These are phyloP conservation scores for Zoanthus sociatus DNA, from an alignment of 92 coral and sea anemone species.

Conservation along the genomic window DNA sequence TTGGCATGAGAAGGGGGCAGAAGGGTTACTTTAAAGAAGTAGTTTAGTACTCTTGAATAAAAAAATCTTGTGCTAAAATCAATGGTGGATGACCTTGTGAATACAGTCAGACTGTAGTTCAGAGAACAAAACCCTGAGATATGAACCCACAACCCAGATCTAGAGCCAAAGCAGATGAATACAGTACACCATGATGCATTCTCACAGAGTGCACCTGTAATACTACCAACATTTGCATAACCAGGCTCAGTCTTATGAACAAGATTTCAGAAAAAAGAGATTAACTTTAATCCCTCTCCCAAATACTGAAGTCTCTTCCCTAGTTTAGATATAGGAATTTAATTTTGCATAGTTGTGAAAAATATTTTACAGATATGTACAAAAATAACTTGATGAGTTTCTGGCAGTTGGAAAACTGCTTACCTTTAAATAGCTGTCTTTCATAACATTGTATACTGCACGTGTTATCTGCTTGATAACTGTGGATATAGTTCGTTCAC, in stretches of 20 bases:
- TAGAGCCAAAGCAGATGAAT: slow-evolving; percentile 33
- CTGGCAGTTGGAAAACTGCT: slow-evolving; percentile 35
- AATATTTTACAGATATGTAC: slow-evolving; percentile 22
- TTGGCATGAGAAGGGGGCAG: slow-evolving; percentile 28
- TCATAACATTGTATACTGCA: slow-evolving; percentile 41
- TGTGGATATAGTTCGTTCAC: slow-evolving; percentile 28
- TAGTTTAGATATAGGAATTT: background rate
- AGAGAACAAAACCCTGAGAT: slow-evolving; percentile 26
- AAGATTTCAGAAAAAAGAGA: slow-evolving; percentile 28
- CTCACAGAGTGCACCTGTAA: slow-evolving; percentile 25
- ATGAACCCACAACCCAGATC: slow-evolving; percentile 33
- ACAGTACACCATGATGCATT: slow-evolving; percentile 22
- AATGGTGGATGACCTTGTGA: slow-evolving; percentile 25
- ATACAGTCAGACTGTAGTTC: slow-evolving; percentile 31
- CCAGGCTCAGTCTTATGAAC: slow-evolving; percentile 32
- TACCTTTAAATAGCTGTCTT: slow-evolving; percentile 42
- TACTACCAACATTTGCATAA: background rate
- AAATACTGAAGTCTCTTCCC: slow-evolving; percentile 31
- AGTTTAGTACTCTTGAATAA: slow-evolving; percentile 30
- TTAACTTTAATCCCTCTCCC: slow-evolving; percentile 22
- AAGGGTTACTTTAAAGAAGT: slow-evolving; percentile 34
- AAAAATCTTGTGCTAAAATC: slow-evolving; percentile 29
- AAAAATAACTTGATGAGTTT: slow-evolving; percentile 26
- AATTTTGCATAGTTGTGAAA: slow-evolving; percentile 16
- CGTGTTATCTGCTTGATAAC: slow-evolving; percentile 42